Base-by-base conservation (phyloP, 2,797 vertebrate species). In the Chloroceryle inda region DNA sequence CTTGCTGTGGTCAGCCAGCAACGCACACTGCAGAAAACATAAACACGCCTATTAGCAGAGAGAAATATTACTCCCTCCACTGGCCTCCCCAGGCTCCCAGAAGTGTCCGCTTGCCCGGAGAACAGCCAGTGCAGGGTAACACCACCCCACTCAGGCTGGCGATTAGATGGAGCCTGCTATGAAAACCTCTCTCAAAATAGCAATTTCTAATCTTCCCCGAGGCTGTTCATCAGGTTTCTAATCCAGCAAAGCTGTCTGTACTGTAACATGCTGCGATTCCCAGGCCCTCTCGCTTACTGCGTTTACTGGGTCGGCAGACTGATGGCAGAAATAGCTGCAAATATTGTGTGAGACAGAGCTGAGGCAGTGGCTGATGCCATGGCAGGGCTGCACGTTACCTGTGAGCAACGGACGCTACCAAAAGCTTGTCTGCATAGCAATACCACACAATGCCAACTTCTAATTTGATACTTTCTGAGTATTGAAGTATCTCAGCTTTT, bases 151-250 rank as follows among this genome's bases (percentile, higher is more conserved):
- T 85, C 3, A 1, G 17, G 1, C 59, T 82, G 63, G 27, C 0
- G 59, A 69, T 78, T 75, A 62, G 85, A 42, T 1, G 20, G 55
- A 58, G 80, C 55, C 69, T 69, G 23, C 86, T 38, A n/a, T 15
- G 88, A 78, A 91, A 91, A 58, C 55, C 66, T 53, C 44, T 79
- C 93, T 85, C 86, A 78, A 80, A 96, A 94, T 85, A 96, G 94
- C 72, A 31, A 67, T 82, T 91, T 82, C 94, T 96, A 83, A 93
- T 96, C 92, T 88, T 44, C 59, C 61, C 53, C 0, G 3, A 71
- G 72, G 81, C 68, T 11, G 11, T 89, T 94, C 92, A 93, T 87
- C 89, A 85, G 75, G 81, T 73, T 85, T 83, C 84, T 94, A 96
- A 96, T 93, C 88, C 90, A 61, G 47, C 49, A 71, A 89, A 96